Evolutionary conservation across 1,140 invertebrate species (phyloP), one percentile per base, ranked within the genome.

Genomic region (Musca vetustissima): DNA sequence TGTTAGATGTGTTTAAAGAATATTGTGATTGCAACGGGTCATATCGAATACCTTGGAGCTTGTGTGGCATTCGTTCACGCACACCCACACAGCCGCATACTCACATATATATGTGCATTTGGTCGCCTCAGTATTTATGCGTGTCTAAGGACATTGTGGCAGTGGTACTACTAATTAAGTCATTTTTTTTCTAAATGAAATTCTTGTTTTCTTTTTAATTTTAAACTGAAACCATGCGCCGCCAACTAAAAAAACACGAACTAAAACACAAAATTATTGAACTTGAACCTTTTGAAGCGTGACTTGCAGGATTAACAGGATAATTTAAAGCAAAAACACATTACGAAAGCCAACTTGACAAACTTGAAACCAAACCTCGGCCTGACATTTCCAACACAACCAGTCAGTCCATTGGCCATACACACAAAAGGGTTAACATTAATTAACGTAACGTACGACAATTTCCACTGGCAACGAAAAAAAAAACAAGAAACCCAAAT

Each of bases 241-340:
- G 21, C 7, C n/a, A 52, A 22, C 17, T 4, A 49, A 15, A 49
- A 19, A 49, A 28, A 28, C 28, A 28, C 3, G 28, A 28, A 4
- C 36, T n/a, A 43, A 61, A 61, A 36, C 7, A 8, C 36, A 11
- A 61, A 61, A 61, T 43, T 61, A 61, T 61, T 61, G 57, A 61
- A 61, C 57, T 61, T 61, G 57, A 61, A 61, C 57, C 57, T 36
- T 61, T 61, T 61, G 57, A 61, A 61, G 57, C 57, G 57, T 61
- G 57, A 61, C 57, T 61, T 61, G 57, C 57, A 61, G 57, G 57
- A 61, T 61, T 61, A 61, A 36, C 36, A 61, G 57, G 17, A 43
- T 19, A 52, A 19, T 22, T 22, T 19, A 21, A 43, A 43, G 13
- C 6, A 43, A 52, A 6, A 43, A 43, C 6, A 43, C 11, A 6